These are phyloP conservation scores for Ia io DNA, from an alignment of 2,113 vertebrate genomes.

Conservation along the genomic window DNA sequence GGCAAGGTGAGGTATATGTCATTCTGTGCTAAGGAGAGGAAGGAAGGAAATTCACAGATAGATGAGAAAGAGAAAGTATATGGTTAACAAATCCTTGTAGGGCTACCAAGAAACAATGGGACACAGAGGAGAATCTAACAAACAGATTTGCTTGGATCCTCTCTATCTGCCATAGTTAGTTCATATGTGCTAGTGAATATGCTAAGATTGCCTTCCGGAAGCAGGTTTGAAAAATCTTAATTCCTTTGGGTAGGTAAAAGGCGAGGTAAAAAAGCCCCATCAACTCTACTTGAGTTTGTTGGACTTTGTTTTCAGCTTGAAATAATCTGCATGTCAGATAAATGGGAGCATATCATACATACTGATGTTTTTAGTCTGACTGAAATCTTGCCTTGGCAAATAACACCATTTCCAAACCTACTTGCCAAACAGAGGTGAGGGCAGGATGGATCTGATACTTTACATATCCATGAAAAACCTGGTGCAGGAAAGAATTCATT, in stretches of 20 bases:
- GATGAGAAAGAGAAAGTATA: not conserved
- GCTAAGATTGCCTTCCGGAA: not conserved
- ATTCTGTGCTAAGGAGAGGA: not conserved
- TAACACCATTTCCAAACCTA: not conserved
- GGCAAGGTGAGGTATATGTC: not conserved
- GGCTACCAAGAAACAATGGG: not conserved
- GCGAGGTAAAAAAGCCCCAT: not conserved
- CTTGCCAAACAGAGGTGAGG: conserved; percentile 20
- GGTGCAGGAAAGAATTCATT: conserved; percentile 32
- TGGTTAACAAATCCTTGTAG: not conserved
- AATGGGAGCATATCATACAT: conserved; percentile 19
- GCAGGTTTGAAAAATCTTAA: not conserved
- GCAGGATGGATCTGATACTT: conserved; percentile 1
- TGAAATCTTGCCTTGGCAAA: conserved; percentile 47
- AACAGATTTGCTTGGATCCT: not conserved
- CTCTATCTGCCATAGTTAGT: not conserved
- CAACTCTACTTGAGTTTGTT: not conserved
- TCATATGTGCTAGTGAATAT: not conserved
- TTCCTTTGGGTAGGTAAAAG: not conserved
- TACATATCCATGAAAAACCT: conserved; percentile 29
- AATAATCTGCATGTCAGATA: not conserved
- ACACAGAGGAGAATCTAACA: not conserved
- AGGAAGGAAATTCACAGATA: not conserved
- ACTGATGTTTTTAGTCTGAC: conserved; percentile 5
- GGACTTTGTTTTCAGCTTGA: not conserved